phyloP scores from a whole-genome alignment of 2,888 invertebrate species.

The Drosophila vallismaia region DNA sequence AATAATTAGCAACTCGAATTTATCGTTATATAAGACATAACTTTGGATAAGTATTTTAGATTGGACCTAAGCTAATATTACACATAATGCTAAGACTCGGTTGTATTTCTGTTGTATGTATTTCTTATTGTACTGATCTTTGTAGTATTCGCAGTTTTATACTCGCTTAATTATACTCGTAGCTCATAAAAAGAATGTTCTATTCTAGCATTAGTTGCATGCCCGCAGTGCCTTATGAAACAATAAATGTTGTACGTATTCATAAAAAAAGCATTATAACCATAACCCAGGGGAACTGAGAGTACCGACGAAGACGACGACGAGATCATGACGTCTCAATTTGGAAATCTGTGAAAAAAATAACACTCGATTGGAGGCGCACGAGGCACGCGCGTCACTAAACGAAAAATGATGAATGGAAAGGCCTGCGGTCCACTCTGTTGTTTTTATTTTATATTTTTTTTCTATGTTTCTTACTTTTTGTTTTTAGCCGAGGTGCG shows the following conservation, averaged over 20 bases:
- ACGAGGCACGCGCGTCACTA: slow-evolving; percentile 78
- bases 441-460: slow-evolving; percentile 19
- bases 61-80: not conserved
- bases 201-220: slow-evolving; percentile 39
- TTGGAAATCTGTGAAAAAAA: slow-evolving; percentile 64
- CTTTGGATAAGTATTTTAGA: slow-evolving; percentile 2
- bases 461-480: slow-evolving; percentile 4
- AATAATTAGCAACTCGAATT: slow-evolving; percentile 26
- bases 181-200: slow-evolving; percentile 33
- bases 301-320: slow-evolving; percentile 24
- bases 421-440: slow-evolving; percentile 55
- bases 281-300: slow-evolving; percentile 13
- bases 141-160: slow-evolving; percentile 62
- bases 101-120: slow-evolving; percentile 46
- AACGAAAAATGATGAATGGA: slow-evolving; percentile 76
- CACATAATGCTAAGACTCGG: slow-evolving; percentile 5
- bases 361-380: slow-evolving; percentile 64
- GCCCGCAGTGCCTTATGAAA: slow-evolving; percentile 62
- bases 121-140: slow-evolving; percentile 65
- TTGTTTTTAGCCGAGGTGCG: slow-evolving; percentile 32
- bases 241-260: slow-evolving; percentile 69
- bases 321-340: slow-evolving; percentile 73
- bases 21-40: not conserved
- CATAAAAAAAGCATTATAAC: slow-evolving; percentile 10
- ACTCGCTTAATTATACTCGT: slow-evolving; percentile 41